Conservation (phyloP, 2,113 vertebrate genomes). For the Phoenicopterus ruber region DNA sequence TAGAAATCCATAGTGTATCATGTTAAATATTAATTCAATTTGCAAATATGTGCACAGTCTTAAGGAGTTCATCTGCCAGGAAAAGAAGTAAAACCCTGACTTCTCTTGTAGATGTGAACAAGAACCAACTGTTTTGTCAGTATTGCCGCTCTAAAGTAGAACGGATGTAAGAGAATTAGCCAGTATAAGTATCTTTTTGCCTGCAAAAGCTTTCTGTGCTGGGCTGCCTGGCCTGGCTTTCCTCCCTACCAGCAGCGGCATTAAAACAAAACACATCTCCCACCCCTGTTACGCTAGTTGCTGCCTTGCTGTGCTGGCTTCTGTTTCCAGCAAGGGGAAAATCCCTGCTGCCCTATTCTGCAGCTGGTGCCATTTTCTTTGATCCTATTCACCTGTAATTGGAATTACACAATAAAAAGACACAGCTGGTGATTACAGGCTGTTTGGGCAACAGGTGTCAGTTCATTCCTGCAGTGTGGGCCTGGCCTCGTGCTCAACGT, state of each 20-base stretch:
- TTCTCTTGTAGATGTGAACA: background rate
- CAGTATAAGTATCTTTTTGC: background rate
- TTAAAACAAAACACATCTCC: background rate
- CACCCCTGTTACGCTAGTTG: fast-evolving
- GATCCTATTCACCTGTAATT: background rate
- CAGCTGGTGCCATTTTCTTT: background rate
- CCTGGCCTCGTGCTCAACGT: fast-evolving
- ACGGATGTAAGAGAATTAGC: background rate
- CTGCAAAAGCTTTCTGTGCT: background rate
- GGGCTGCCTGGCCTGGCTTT: background rate
- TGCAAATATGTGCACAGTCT: background rate
- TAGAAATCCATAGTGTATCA: background rate
- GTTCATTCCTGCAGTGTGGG: background rate
- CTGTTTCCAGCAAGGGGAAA: background rate
- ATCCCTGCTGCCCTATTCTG: background rate
- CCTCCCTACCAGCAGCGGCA: background rate
- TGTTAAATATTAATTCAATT: background rate
- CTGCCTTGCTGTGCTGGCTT: background rate
- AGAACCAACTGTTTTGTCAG: background rate
- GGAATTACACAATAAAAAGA: background rate
- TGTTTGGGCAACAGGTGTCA: background rate
- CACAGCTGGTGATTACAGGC: background rate
- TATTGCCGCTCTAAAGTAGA: background rate
- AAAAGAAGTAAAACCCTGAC: background rate
- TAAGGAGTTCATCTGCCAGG: background rate